Conservation (phyloP, 2,888 invertebrate genomes). For the Xanthia togata region DNA sequence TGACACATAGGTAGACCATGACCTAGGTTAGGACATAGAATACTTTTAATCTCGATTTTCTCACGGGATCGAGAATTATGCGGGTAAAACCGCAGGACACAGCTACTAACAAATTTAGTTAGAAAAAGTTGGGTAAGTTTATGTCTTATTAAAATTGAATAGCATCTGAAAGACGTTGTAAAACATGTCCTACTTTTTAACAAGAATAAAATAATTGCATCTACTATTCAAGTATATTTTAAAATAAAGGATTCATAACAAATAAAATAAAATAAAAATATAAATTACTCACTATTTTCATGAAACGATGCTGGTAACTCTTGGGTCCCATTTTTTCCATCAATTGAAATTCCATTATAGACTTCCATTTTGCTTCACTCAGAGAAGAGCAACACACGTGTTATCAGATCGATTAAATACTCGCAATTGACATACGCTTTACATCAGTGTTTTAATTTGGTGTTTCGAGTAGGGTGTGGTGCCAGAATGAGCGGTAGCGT, state of each 20-base stretch:
- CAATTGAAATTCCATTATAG: slow-evolving; percentile 3
- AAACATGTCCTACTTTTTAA: background rate
- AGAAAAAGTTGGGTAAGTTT: background rate
- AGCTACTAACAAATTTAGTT: background rate
- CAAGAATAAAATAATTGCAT: background rate
- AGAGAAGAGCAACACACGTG: slow-evolving; percentile 25
- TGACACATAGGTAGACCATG: too few species aligned
- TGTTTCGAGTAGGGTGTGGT: slow-evolving; percentile 21
- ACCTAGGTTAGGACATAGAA: too few species aligned
- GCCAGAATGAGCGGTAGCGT: slow-evolving; percentile 21
- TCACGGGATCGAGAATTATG: too few species aligned
- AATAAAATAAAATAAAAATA: background rate
- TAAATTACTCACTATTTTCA: slow-evolving; percentile 33
- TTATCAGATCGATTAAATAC: slow-evolving; percentile 27
- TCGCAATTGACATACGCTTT: slow-evolving; percentile 26
- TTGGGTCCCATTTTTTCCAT: slow-evolving; percentile 24
- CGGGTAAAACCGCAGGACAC: too few species aligned
- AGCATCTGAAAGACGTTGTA: background rate
- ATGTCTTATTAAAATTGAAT: background rate
- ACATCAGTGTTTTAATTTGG: slow-evolving; percentile 8
- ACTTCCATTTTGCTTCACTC: slow-evolving; percentile 36
- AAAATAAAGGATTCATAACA: background rate
- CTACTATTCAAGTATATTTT: background rate
- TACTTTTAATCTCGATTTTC: too few species aligned
- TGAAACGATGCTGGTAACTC: background rate